Evolutionary conservation across 2,113 vertebrate species (phyloP).

Genomic region (Myodes glareolus): DNA sequence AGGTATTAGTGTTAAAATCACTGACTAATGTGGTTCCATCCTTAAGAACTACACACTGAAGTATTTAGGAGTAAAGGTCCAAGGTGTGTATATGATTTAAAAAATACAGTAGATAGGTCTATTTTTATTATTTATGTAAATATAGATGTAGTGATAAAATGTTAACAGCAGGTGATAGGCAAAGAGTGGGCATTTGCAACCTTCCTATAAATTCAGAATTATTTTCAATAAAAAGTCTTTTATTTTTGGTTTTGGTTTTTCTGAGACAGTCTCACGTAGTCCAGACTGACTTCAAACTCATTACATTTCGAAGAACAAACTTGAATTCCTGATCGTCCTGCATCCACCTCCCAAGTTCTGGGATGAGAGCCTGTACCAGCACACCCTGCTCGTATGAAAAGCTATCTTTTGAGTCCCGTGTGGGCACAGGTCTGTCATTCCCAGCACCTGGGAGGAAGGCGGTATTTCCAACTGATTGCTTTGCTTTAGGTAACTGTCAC

Average conservation of each 20-base stretch:
- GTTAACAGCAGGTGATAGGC: neutral
- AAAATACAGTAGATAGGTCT: neutral
- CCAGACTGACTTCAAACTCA: neutral
- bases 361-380: neutral
- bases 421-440: neutral
- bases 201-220: conserved; percentile 27
- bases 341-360: neutral
- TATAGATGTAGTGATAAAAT: neutral
- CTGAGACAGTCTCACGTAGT: neutral
- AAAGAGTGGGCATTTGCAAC: neutral
- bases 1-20: conserved; percentile 32
- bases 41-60: neutral
- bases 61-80: conserved; percentile 23
- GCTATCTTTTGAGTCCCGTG: neutral
- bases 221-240: neutral
- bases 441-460: neutral
- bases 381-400: too few relatives aligned
- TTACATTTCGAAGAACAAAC: neutral
- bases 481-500: neutral
- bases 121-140: neutral
- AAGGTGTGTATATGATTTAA: neutral
- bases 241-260: neutral
- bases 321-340: neutral
- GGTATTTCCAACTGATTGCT: neutral
- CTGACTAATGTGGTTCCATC: neutral